Base-by-base conservation (phyloP, 2,113 vertebrate genomes). In the Osmerus eperlanus region DNA sequence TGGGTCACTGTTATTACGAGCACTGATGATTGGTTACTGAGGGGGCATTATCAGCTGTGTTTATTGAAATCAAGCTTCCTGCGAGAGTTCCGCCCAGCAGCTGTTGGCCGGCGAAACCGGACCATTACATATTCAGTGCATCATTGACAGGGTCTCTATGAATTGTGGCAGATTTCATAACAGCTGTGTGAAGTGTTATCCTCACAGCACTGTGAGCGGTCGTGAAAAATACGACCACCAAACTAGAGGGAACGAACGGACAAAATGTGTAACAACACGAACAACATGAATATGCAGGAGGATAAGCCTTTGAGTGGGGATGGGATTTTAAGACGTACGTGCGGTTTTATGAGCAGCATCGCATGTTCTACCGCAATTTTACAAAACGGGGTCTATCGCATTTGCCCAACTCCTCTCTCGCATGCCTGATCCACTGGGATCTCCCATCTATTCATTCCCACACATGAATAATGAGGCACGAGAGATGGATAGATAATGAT, bases 401-500 rank as follows among this genome's bases (percentile, higher is more conserved):
- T 83, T 77, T 81, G 74, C 68, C 70, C 3, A 21, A 67, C 75
- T 72, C 77, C 32, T 25, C 25, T 28, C 73, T 79, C n/a, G 63
- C 55, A 47, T 73, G 67, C 63, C 58, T 72, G 65, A 73, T 65
- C 79, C 74, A 69, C 53, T 67, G 78, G 77, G 77, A 86, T 81
- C 75, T 76, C 81, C 73, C 75, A 71, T 80, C 82, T 86, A 81
- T 80, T 86, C 77, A 85, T 87, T 82, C 4, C 80, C 81, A 73
- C 41, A 47, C 41, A 7, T 87, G 83, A 90, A 88, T 89, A 88
- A 91, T 90, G 83, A 81, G 79, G 62, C 84, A 68, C 80, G 79
- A 82, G 78, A 87, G 85, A 88, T 85, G 80, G 79, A 84, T 83
- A 87, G 86, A 89, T 90, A 86, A 87, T 86, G 74, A 82, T 85